Evolutionary conservation across 2,797 vertebrate genomes (phyloP).

Genomic region (Semotilus atromaculatus): DNA sequence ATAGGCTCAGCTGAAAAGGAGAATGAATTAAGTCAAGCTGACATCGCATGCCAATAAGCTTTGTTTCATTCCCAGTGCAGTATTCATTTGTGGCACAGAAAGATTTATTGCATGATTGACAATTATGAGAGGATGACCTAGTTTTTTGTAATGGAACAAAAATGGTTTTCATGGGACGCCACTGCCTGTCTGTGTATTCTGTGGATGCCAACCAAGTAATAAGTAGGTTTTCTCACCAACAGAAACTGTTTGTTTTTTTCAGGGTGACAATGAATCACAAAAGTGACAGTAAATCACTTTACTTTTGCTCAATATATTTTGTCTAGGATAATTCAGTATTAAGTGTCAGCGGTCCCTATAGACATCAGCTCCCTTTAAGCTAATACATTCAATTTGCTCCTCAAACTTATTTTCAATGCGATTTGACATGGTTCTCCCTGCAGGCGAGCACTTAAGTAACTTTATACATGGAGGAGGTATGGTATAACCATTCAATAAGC

Average conservation of each 20-base stretch:
- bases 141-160: constrained; percentile 87
- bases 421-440: constrained; percentile 58
- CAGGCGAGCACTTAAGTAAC: constrained; percentile 56
- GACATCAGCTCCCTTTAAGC: constrained; percentile 52
- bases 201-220: constrained; percentile 71
- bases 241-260: constrained; percentile 45
- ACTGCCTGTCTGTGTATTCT: constrained; percentile 77
- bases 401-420: constrained; percentile 55
- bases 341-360: constrained; percentile 54
- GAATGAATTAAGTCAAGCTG: constrained; percentile 88
- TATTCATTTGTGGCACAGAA: constrained; percentile 87
- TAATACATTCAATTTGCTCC: constrained; percentile 53
- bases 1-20: constrained; percentile 86
- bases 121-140: constrained; percentile 92
- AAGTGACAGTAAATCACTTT: constrained; percentile 56
- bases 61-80: constrained; percentile 88
- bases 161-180: constrained; percentile 84
- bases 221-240: constrained; percentile 69
- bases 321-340: constrained; percentile 55
- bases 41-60: constrained; percentile 90
- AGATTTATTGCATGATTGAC: constrained; percentile 94
- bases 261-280: no score
- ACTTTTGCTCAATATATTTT: constrained; percentile 52
- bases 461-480: constrained; percentile 50
- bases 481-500: constrained; percentile 43